Evolutionary conservation across 2,113 vertebrate species (phyloP), one percentile per base, ranked within the genome.

Genomic region (Phoxinus phoxinus): DNA sequence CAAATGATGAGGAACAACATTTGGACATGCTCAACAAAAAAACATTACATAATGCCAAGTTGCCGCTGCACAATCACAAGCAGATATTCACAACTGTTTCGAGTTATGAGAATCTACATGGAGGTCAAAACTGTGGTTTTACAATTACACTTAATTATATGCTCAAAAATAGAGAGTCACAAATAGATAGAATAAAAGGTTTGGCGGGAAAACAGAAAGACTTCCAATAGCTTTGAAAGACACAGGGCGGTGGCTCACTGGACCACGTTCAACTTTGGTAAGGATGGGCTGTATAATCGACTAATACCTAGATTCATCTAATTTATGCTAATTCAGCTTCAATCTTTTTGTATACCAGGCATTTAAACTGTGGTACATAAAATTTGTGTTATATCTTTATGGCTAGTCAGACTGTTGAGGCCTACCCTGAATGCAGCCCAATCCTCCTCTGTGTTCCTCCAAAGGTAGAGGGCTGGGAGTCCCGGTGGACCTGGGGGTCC

Each of bases 401-500:
- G 67, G 67, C 30, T 71, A 71, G 32, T 71, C 19, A 35, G 27
- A 77, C 10, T 77, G 59, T 53, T 71, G 23, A 85, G 12, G 89
- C 91, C 90, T 90, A 97, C 96, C 53, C 12, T 93, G 87, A 97
- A 96, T 0, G 30, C 87, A n/a, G 88, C 89, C 96, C 94, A 95
- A 75, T 96, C 95, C 59, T 96, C 95, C 44, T 87, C 86, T n/a
- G 95, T 91, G 91, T 96, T 96, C 84, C 93, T 94, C 95, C 95
- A 95, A 19, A 96, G 93, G 65, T 95, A 82, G 0, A 97, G 65
- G 21, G 88, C 92, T 35, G 96, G 96, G 58, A 95, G 88, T 37
- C 96, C 96, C 0, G 94, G 93, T 30, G 88, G 91, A 48, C 96
- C 96, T 0, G 67, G 87, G 8, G 91, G 92, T 0, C 96, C 96